Percentiles rank a stretch among this genome's conserved stretches.
Evolutionary conservation across 1,140 invertebrate species (phyloP).

Genomic region (Calephelis virginiensis): DNA sequence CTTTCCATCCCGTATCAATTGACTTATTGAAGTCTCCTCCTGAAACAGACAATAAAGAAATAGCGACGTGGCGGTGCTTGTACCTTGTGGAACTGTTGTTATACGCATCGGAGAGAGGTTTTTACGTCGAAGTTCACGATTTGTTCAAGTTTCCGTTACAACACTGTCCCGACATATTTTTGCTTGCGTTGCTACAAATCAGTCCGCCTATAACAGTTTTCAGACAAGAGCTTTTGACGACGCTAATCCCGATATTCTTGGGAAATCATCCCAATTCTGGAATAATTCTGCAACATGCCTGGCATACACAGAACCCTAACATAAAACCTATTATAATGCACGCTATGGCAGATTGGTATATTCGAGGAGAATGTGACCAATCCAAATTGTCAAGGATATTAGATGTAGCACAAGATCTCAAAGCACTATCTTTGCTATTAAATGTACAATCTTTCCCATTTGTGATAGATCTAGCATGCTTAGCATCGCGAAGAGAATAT

Average conservation of each 20-base stretch:
- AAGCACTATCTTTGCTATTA: conserved; percentile 94
- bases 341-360: conserved; percentile 98
- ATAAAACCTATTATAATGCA: conserved; percentile 95
- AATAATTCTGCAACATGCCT: conserved; percentile 95
- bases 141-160: conserved; percentile 95
- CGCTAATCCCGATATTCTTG: conserved; percentile 93
- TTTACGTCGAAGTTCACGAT: conserved; percentile 90
- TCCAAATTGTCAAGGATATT: conserved; percentile 94
- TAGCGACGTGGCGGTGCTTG: conserved; percentile 93
- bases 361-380: conserved; percentile 94
- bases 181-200: conserved; percentile 92
- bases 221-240: conserved; percentile 91
- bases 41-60: conserved; percentile 95
- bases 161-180: conserved; percentile 95
- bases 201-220: conserved; percentile 86
- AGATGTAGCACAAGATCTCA: conserved; percentile 98
- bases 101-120: conserved; percentile 91
- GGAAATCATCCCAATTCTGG: conserved; percentile 96
- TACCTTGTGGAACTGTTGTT: conserved; percentile 94
- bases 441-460: conserved; percentile 96
- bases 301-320: conserved; percentile 88
- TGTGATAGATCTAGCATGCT: conserved; percentile 97
- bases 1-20: conserved; percentile 89
- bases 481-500: conserved; percentile 97
- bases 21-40: conserved; percentile 95